These are phyloP conservation scores for Anseranas semipalmata DNA, from an alignment of 2,113 vertebrate genomes.

Conservation along the genomic window DNA sequence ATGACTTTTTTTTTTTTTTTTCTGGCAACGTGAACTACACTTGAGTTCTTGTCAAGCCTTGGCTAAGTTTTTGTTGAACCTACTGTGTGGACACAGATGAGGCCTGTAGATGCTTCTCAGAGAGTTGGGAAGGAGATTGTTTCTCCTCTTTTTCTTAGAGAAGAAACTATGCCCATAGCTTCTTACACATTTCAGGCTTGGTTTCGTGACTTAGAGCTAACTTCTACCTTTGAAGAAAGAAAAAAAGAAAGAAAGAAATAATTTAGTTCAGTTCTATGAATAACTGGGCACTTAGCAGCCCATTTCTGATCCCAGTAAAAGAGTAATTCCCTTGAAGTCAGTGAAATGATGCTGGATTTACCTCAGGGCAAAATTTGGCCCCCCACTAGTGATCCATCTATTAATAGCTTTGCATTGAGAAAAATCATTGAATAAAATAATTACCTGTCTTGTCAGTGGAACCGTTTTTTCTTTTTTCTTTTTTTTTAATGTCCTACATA, in stretches of 20 bases:
- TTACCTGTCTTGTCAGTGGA: slow-evolving; percentile 60
- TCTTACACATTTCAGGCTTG: background rate
- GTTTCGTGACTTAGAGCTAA: background rate
- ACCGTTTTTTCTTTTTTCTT: background rate
- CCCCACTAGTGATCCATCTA: slow-evolving; percentile 40
- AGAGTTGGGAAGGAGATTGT: background rate
- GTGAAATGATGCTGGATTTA: slow-evolving; percentile 56
- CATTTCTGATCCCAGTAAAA: slow-evolving; percentile 48
- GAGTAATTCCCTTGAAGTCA: slow-evolving; percentile 59
- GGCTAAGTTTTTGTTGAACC: background rate
- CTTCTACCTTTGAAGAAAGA: background rate
- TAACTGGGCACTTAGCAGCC: slow-evolving; percentile 42
- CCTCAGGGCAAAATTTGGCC: slow-evolving; percentile 62
- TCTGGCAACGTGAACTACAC: slow-evolving; percentile 6
- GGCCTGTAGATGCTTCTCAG: background rate
- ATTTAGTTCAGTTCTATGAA: slow-evolving; percentile 60
- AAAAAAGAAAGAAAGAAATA: background rate
- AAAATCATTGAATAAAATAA: slow-evolving; percentile 65
- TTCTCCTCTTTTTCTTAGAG: background rate
- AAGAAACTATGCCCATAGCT: background rate
- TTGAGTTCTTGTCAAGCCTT: slow-evolving; percentile 1
- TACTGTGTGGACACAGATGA: background rate
- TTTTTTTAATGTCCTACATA: slow-evolving; percentile 64
- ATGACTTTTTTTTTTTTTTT: slow-evolving; percentile 42
- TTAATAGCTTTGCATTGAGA: slow-evolving; percentile 59